Percentiles rank a stretch among this genome's conserved stretches.
phyloP scores from a whole-genome alignment of 2,888 invertebrate species.

The Hydroisotoma schaefferi region DNA sequence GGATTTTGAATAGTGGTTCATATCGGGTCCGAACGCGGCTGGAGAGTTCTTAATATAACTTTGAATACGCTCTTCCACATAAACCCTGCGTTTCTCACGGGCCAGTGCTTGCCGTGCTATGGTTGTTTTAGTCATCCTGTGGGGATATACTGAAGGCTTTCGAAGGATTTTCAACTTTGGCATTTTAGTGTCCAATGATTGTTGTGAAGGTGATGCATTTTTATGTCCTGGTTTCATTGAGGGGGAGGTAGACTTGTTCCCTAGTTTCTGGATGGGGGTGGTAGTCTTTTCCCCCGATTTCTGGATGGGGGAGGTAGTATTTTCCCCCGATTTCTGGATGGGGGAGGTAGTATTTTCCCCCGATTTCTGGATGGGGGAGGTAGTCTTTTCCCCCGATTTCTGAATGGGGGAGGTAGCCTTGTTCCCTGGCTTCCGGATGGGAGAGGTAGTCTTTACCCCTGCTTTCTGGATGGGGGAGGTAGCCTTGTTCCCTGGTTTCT shows the following conservation, averaged over 20 bases:
- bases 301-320: conserved; percentile 6
- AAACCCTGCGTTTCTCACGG: conserved; percentile 45
- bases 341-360: conserved; percentile 18
- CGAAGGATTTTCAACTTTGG: conserved; percentile 33
- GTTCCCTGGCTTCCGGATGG: conserved; percentile 24
- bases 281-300: neutral
- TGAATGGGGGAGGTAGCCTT: conserved; percentile 9
- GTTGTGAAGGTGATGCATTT: conserved; percentile 17
- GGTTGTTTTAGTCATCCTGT: conserved; percentile 48
- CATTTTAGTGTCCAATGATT: neutral
- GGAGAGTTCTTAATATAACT: conserved; percentile 41
- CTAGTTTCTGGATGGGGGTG: conserved; percentile 13
- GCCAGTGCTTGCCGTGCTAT: conserved; percentile 47
- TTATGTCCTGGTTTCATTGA: conserved; percentile 27
- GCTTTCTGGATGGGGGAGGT: conserved; percentile 10
- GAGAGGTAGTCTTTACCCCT: conserved; percentile 18
- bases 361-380: conserved; percentile 9
- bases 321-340: conserved; percentile 27
- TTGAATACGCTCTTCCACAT: conserved; percentile 48
- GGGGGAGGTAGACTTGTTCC: conserved; percentile 16
- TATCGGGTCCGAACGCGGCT: too few species aligned
- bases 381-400: neutral
- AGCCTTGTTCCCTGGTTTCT: neutral
- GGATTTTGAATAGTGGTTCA: neutral
- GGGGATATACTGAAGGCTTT: conserved; percentile 45